Evolutionary conservation across 37 sponge, comb jelly and placozoan genomes (phyloP).

Genomic region (Ephydatia muelleri): DNA sequence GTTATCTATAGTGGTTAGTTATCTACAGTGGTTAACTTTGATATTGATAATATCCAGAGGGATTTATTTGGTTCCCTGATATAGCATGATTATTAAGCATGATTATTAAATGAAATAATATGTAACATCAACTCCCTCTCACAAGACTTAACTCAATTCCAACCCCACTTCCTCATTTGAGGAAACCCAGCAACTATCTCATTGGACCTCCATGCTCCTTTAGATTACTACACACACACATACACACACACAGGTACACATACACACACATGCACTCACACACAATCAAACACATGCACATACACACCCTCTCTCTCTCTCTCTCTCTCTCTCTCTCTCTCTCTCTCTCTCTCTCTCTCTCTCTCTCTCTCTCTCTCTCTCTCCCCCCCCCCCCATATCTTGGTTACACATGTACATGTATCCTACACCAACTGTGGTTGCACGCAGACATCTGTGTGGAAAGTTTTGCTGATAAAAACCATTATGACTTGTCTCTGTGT

Average conservation of each 20-base stretch:
- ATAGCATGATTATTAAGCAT: too few species aligned
- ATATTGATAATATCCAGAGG: too few species aligned
- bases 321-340: not conserved
- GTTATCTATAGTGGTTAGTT: too few species aligned
- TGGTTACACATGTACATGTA: not conserved
- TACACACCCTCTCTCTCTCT: not conserved
- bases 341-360: not conserved
- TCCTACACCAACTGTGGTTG: not conserved
- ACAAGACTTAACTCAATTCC: not conserved
- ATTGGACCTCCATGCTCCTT: not conserved
- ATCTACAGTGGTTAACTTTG: too few species aligned
- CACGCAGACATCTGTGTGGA: not conserved
- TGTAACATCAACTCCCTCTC: too few species aligned
- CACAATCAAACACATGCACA: not conserved
- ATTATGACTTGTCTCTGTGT: not conserved
- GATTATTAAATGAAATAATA: too few species aligned
- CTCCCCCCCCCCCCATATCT: too few species aligned
- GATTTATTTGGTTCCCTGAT: too few species aligned
- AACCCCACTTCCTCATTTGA: not conserved
- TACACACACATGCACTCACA: not conserved
- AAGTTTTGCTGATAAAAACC: not conserved
- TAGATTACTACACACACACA: too few species aligned
- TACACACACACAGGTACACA: too few species aligned
- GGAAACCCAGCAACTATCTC: not conserved
- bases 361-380: not conserved